Conservation (phyloP, 23 tunicate species). For the Styela clava region DNA sequence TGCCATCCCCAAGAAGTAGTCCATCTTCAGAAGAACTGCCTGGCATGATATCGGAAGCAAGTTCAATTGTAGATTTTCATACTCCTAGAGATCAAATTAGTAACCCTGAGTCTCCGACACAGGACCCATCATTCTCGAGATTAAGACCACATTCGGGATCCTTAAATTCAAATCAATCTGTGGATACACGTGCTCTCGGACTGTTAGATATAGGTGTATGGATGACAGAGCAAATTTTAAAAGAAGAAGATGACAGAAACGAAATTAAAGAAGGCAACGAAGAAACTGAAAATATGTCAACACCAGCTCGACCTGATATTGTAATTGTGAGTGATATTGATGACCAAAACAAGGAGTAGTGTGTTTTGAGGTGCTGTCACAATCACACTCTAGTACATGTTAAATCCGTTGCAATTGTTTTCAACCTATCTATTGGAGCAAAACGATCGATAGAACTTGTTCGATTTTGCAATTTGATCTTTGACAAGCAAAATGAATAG, state of each 20-base stretch:
- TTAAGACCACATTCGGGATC: background rate
- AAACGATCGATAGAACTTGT: too few relatives aligned
- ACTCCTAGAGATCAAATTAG: background rate
- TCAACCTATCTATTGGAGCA: too few relatives aligned
- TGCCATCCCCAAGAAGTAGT: background rate
- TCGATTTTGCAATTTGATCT: too few relatives aligned
- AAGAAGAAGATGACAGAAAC: background rate
- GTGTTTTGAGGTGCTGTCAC: too few relatives aligned
- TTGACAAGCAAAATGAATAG: too few relatives aligned
- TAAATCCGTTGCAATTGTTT: too few relatives aligned
- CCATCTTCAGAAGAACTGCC: background rate
- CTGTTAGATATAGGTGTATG: background rate
- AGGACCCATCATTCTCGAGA: background rate
- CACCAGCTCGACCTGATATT: background rate
- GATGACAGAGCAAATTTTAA: constrained; percentile 1
- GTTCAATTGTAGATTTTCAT: background rate
- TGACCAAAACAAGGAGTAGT: too few relatives aligned
- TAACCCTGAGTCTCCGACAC: background rate
- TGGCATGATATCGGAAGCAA: background rate
- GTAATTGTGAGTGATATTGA: background rate
- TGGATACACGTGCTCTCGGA: background rate
- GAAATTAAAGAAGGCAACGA: too few relatives aligned
- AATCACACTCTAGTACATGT: too few relatives aligned
- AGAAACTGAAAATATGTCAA: too few relatives aligned
- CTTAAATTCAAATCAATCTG: background rate